A percentile compares a stretch with the other conserved stretches of the same genome.
Evolutionary conservation across 2,797 vertebrate genomes (phyloP).

Genomic region (Poeciliopsis presidionis): DNA sequence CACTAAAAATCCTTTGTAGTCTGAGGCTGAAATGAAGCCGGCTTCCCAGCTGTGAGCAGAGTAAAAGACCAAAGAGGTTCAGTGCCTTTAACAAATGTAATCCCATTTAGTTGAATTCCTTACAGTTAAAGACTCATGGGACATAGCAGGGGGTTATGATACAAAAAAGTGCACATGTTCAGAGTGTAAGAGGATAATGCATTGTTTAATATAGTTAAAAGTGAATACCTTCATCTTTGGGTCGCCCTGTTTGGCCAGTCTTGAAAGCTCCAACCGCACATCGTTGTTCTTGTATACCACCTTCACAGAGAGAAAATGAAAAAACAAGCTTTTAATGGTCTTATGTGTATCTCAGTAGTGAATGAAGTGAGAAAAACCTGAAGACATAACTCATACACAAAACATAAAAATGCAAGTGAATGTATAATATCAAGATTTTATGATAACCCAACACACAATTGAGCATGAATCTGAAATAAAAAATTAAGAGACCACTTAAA

Average conservation of each 20-base stretch:
- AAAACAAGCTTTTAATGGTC: not conserved
- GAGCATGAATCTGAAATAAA: not conserved
- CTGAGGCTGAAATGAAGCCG: conserved; percentile 38
- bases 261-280: conserved; percentile 94
- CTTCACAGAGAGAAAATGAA: conserved; percentile 70
- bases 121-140: conserved; percentile 22
- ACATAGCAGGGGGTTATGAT: conserved; percentile 28
- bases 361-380: not conserved
- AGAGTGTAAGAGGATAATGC: conserved; percentile 46
- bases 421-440: not conserved
- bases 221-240: conserved; percentile 91
- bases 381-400: not conserved
- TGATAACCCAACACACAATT: not conserved
- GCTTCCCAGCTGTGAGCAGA: conserved; percentile 40
- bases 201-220: conserved; percentile 34
- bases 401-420: not conserved
- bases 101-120: conserved; percentile 53
- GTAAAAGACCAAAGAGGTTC: conserved; percentile 46
- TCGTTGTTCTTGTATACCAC: conserved; percentile 99
- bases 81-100: conserved; percentile 54
- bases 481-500: too few species aligned
- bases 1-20: conserved; percentile 35
- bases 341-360: not conserved
- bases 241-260: conserved; percentile 96
- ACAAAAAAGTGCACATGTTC: conserved; percentile 33